Evolutionary conservation across 2,797 vertebrate species (phyloP).

Genomic region (Hemitrygon akajei): DNA sequence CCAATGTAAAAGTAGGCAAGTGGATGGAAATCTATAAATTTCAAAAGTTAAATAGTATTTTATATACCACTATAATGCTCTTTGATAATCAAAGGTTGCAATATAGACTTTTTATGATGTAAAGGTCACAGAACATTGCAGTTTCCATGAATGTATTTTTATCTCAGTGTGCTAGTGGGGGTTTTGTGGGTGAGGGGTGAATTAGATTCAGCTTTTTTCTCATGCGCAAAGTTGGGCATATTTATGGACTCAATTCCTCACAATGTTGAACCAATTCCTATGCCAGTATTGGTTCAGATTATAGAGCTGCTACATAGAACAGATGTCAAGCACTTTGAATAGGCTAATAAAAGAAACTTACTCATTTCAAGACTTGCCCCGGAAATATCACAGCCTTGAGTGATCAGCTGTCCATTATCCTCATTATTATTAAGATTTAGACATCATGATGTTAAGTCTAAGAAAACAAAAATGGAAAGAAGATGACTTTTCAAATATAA

Average conservation of each 20-base stretch:
- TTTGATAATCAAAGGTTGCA: neutral
- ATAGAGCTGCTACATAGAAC: neutral
- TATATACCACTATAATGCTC: neutral
- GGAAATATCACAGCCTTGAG: neutral
- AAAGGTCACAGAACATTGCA: neutral
- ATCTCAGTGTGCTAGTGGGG: neutral
- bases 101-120: neutral
- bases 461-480: neutral
- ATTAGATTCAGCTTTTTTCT: neutral
- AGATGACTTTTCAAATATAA: neutral
- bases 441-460: constrained; percentile 12
- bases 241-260: neutral
- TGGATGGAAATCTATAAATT: neutral
- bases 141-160: neutral
- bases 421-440: neutral
- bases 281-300: neutral
- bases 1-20: neutral
- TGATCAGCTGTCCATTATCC: neutral
- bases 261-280: neutral
- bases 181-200: neutral
- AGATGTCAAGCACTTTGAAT: neutral
- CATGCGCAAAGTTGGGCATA: neutral
- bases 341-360: neutral
- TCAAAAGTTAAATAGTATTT: neutral
- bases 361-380: neutral